phyloP scores from a whole-genome alignment of 2,113 vertebrate species.

The Ictidomys tridecemlineatus region DNA sequence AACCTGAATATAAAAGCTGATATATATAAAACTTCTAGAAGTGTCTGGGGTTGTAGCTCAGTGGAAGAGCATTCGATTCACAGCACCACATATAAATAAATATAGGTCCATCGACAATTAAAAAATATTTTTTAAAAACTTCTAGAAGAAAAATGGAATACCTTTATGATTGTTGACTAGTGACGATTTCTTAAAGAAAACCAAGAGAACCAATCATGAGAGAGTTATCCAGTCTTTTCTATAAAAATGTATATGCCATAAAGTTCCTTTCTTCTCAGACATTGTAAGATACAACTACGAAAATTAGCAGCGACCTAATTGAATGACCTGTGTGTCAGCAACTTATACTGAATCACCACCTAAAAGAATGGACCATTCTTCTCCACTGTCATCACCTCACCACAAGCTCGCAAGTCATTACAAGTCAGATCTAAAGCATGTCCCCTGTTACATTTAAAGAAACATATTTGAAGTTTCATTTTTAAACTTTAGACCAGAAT shows the following conservation, averaged over 20 bases:
- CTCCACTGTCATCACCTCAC: not conserved
- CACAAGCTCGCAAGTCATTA: not conserved
- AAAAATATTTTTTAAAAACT: not conserved
- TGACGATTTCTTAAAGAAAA: constrained; percentile 9
- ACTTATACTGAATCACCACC: not conserved
- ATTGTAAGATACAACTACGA: not conserved
- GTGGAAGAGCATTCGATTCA: no score
- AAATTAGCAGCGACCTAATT: not conserved
- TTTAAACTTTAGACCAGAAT: not conserved
- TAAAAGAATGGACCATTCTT: not conserved
- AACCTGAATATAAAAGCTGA: not conserved
- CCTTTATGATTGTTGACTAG: not conserved
- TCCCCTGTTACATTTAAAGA: not conserved
- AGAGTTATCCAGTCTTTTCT: constrained; percentile 21
- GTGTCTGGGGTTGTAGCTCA: not conserved
- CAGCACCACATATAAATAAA: no score
- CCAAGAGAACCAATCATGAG: not conserved
- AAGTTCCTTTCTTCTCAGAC: not conserved
- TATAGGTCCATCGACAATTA: no score
- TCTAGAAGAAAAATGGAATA: not conserved
- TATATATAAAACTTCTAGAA: not conserved
- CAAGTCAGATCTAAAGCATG: not conserved
- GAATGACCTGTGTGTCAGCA: not conserved
- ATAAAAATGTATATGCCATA: not conserved
- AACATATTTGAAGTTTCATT: not conserved